These are phyloP conservation scores for Drosophila micromelanica DNA, from an alignment of 1,140 invertebrate genomes.

Conservation along the genomic window DNA sequence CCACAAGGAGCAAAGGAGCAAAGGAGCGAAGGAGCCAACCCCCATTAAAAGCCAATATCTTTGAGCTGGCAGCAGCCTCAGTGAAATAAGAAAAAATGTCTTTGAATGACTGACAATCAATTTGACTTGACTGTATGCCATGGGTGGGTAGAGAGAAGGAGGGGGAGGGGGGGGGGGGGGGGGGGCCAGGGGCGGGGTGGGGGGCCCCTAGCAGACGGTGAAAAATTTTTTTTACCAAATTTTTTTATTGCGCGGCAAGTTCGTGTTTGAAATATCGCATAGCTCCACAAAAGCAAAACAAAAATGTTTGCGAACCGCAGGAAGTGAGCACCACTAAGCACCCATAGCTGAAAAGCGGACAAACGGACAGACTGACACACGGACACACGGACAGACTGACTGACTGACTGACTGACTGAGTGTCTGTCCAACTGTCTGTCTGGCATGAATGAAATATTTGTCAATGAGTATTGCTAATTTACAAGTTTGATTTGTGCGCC, in stretches of 20 bases:
- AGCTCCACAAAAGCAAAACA: slow-evolving; percentile 33
- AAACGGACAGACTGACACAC: slow-evolving; percentile 3
- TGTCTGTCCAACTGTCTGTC: slow-evolving; percentile 43
- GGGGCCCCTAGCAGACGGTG: too few relatives aligned
- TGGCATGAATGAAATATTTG: slow-evolving; percentile 78
- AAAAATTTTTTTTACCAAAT: too few relatives aligned
- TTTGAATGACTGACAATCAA: slow-evolving; percentile 84
- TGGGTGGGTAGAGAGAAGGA: not conserved
- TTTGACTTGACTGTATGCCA: slow-evolving; percentile 64
- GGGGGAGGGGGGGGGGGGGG: too few relatives aligned
- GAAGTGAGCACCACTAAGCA: slow-evolving; percentile 25
- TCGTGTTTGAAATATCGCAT: slow-evolving; percentile 83
- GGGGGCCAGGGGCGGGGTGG: too few relatives aligned
- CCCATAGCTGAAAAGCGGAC: slow-evolving; percentile 13
- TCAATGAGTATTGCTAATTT: slow-evolving; percentile 84
- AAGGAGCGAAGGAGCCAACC: slow-evolving; percentile 38
- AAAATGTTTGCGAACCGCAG: slow-evolving; percentile 39
- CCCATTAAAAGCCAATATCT: slow-evolving; percentile 83
- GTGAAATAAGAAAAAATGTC: slow-evolving; percentile 83
- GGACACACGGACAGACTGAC: too few relatives aligned
- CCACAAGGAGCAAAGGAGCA: slow-evolving; percentile 36
- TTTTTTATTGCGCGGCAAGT: too few relatives aligned
- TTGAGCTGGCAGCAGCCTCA: slow-evolving; percentile 44
- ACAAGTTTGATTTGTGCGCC: slow-evolving; percentile 80
- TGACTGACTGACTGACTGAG: slow-evolving; percentile 21